phyloP scores from a whole-genome alignment of 2,113 vertebrate genomes.

The Muntiacus reevesi region DNA sequence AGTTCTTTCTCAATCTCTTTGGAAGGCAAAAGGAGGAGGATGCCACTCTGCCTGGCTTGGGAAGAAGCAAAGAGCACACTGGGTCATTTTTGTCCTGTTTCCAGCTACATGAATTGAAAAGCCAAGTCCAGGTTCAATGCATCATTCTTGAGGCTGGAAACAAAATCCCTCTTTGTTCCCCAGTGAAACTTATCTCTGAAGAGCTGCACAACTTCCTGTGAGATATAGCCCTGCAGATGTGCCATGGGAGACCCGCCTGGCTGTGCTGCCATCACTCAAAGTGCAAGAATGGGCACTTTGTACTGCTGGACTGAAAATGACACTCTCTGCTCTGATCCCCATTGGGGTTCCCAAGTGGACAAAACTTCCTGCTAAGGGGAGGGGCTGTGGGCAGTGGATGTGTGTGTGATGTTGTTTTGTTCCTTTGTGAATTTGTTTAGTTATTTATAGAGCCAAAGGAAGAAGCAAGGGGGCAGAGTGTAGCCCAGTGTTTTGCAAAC shows the following conservation, averaged over 20 bases:
- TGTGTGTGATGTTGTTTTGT: background rate
- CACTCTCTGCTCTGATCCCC: constrained; percentile 68
- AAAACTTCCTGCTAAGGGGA: constrained; percentile 68
- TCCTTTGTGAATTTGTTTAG: background rate
- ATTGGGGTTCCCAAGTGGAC: constrained; percentile 50
- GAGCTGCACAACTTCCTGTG: constrained; percentile 80
- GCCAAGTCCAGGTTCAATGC: constrained; percentile 75
- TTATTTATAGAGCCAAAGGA: constrained; percentile 25
- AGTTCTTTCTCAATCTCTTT: constrained; percentile 2
- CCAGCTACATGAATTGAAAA: constrained; percentile 69
- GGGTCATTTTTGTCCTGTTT: constrained; percentile 63
- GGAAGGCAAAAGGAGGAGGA: background rate
- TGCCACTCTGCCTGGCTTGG: constrained; percentile 1
- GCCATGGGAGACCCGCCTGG: constrained; percentile 45
- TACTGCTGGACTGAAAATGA: constrained; percentile 75
- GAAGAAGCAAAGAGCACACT: constrained; percentile 33
- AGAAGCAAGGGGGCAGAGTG: background rate
- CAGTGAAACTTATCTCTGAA: constrained; percentile 82
- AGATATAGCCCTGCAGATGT: constrained; percentile 79
- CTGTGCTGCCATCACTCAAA: constrained; percentile 66
- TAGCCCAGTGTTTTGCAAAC: background rate
- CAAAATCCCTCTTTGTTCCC: constrained; percentile 83
- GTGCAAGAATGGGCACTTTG: constrained; percentile 84
- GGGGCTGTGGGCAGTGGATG: background rate
- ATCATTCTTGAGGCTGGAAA: constrained; percentile 71